Evolutionary conservation across 2,113 vertebrate species (phyloP), one percentile per base, ranked within the genome.

Genomic region (Psilopsiagon aymara): DNA sequence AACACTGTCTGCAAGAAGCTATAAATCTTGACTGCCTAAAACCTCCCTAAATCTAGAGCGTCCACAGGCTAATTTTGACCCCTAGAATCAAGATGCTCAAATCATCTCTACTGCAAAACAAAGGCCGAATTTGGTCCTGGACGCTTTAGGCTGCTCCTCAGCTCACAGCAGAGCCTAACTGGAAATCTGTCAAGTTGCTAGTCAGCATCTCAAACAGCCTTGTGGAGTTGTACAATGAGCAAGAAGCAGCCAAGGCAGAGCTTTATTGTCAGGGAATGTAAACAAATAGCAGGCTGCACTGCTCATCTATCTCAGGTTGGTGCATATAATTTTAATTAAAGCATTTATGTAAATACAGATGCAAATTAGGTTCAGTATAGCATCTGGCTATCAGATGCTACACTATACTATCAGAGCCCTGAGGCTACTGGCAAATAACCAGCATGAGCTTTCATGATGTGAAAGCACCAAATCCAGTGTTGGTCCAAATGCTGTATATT

Each of bases 311-410:
- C 78, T 92, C 78, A 87, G 83, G 46, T 35, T 70, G 77, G 28
- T 91, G 92, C 74, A 60, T 73, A 89, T 91, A 76, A 94, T 96
- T 95, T 92, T 94, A 94, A 97, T 96, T 95, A 97, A 94, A 89
- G 78, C 91, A 94, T 94, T 92, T 96, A 94, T 96, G 95, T 94
- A 95, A 96, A 95, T 95, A 96, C 84, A 94, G 67, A 93, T 92
- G 96, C 77, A 96, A 96, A 95, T 92, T 64, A 92, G 59, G 41
- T 91, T 91, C 78, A 85, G 49, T 69, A 92, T 84, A 94, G 88
- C 88, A 96, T 94, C 86, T 96, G 80, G 91, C 33, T 59, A 59
- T 59, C 57, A 59, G 57, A 59, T 24, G n/a, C 57, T 59, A 23
- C 33, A 35, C 57, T 59, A 59, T 91, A 86, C 62, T 93, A 89